Conservation (phyloP, 2,797 vertebrate genomes). For the Lycodopsis pacificus region DNA sequence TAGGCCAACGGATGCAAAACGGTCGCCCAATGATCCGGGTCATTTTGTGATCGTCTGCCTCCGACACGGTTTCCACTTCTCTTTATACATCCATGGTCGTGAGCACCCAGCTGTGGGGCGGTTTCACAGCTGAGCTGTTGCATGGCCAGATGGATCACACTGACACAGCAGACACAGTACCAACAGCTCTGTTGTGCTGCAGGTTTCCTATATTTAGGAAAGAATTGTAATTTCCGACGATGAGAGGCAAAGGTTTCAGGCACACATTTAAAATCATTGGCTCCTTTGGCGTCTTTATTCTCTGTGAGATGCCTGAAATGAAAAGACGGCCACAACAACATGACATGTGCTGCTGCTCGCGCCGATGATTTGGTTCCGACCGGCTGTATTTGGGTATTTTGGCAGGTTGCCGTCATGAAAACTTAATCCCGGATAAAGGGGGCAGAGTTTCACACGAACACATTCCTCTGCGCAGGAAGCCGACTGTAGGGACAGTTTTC, state of each 20-base stretch:
- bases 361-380: conserved; percentile 20
- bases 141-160: conserved; percentile 23
- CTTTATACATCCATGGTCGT: neutral
- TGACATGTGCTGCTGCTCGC: conserved; percentile 2
- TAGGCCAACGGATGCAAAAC: too few species aligned
- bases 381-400: conserved; percentile 49
- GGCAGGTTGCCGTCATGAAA: conserved; percentile 47
- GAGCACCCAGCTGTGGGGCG: conserved; percentile 15
- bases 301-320: neutral
- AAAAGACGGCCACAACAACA: conserved; percentile 38
- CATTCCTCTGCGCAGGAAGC: conserved; percentile 44
- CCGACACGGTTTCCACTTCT: too few species aligned
- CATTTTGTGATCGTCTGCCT: too few species aligned
- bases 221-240: neutral
- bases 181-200: neutral
- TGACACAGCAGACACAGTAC: neutral
- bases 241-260: too few species aligned
- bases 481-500: conserved; percentile 31
- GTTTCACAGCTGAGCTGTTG: conserved; percentile 26
- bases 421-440: conserved; percentile 60
- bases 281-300: neutral
- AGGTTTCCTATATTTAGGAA: neutral
- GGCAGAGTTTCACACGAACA: conserved; percentile 47
- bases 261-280: neutral
- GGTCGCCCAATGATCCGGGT: too few species aligned